phyloP scores from a whole-genome alignment of 2,888 invertebrate species.

The Oscheius sp. region DNA sequence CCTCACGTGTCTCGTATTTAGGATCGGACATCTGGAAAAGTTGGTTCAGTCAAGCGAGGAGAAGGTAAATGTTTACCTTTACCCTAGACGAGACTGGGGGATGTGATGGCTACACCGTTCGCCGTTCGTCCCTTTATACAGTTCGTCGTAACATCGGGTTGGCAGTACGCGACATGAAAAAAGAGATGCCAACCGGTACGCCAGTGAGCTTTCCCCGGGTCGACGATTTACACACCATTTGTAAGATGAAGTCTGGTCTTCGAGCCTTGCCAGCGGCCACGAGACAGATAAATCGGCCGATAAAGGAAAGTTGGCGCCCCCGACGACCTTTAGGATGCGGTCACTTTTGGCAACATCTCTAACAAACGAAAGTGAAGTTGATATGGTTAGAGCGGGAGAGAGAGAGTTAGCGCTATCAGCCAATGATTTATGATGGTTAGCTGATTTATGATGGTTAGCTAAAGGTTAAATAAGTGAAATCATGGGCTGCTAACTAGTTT shows the following conservation, averaged over 20 bases:
- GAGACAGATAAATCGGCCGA: too few species aligned
- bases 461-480: too few species aligned
- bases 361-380: conserved; percentile 12
- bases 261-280: too few species aligned
- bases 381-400: background rate
- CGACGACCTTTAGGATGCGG: too few species aligned
- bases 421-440: too few species aligned
- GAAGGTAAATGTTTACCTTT: conserved; percentile 22
- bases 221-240: conserved; percentile 4
- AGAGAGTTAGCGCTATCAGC: background rate
- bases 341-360: too few species aligned
- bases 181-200: conserved; percentile 14
- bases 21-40: conserved; percentile 31
- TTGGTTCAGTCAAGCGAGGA: background rate
- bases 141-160: conserved; percentile 23
- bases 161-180: conserved; percentile 26
- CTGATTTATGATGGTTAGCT: too few species aligned
- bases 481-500: too few species aligned
- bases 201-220: background rate
- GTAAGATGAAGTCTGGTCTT: background rate
- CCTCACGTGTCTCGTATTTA: conserved; percentile 49
- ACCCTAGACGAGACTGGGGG: background rate
- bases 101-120: conserved; percentile 6
- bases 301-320: too few species aligned
- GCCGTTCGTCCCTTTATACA: conserved; percentile 20